Evolutionary conservation across 2,113 vertebrate species (phyloP).

Genomic region (Hepsetus odoe): DNA sequence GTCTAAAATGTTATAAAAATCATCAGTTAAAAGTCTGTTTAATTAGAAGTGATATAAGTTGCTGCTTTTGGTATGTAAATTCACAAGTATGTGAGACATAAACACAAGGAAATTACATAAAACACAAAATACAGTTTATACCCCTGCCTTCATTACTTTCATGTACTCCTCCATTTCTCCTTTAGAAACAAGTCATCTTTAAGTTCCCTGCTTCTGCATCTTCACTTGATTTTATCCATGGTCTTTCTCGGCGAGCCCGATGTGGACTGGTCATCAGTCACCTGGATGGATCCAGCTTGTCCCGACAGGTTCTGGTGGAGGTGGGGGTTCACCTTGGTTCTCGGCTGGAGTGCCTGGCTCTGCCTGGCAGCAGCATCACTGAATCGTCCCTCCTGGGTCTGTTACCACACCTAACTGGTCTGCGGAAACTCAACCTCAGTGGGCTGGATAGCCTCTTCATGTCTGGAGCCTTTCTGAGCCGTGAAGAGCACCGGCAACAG

Average conservation of each 20-base stretch:
- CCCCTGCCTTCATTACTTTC: no score
- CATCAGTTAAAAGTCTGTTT: no score
- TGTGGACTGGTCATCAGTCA: constrained; percentile 78
- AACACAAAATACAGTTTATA: no score
- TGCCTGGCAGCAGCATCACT: constrained; percentile 76
- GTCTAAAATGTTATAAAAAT: no score
- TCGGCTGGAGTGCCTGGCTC: constrained; percentile 74
- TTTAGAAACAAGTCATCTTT: constrained; percentile 76
- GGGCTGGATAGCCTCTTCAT: constrained; percentile 86
- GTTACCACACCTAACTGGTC: constrained; percentile 74
- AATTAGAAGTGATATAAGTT: no score
- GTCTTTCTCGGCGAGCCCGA: constrained; percentile 63
- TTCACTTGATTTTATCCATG: constrained; percentile 74
- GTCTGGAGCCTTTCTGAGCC: constrained; percentile 78
- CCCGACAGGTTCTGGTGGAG: constrained; percentile 73
- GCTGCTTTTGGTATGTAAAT: no score
- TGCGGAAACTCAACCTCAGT: constrained; percentile 77
- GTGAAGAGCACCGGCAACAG: constrained; percentile 70
- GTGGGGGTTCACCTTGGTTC: constrained; percentile 73
- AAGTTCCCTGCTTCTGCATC: constrained; percentile 76
- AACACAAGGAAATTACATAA: no score
- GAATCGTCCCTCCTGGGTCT: constrained; percentile 79
- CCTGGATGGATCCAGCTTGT: constrained; percentile 76
- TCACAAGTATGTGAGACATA: no score
- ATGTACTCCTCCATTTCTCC: background rate